A percentile compares a stretch with the other conserved stretches of the same genome.
Evolutionary conservation across 1,140 invertebrate genomes (phyloP).

Genomic region (Drosophila repleta): DNA sequence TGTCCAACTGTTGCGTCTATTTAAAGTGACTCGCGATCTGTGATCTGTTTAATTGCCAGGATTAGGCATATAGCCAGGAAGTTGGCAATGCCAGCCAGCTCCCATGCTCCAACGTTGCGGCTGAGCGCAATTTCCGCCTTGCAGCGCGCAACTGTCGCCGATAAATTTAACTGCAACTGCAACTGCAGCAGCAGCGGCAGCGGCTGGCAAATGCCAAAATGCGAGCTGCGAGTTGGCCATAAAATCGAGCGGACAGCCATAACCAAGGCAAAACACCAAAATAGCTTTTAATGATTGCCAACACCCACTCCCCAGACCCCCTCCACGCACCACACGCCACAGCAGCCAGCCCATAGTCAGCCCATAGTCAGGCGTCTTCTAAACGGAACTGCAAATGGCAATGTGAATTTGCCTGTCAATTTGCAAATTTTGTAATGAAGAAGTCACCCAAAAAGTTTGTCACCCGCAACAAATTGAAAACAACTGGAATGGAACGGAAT

Average conservation of each 20-base stretch:
- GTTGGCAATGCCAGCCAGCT: constrained; percentile 30
- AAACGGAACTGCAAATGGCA: constrained; percentile 67
- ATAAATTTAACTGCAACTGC: constrained; percentile 63
- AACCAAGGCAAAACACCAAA: constrained; percentile 31
- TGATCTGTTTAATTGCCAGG: constrained; percentile 64
- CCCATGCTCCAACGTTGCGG: constrained; percentile 45
- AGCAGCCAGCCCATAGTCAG: background rate
- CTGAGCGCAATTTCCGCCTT: constrained; percentile 72
- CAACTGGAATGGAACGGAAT: background rate
- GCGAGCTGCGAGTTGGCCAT: constrained; percentile 36
- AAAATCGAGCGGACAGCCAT: constrained; percentile 36
- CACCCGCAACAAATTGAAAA: constrained; percentile 17
- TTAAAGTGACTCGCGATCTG: constrained; percentile 33
- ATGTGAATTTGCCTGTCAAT: constrained; percentile 51
- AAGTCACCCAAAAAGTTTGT: constrained; percentile 28
- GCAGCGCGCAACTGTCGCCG: constrained; percentile 66
- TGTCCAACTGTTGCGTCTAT: constrained; percentile 40
- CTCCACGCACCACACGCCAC: constrained; percentile 5
- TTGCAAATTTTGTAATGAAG: constrained; percentile 44
- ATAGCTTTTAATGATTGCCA: constrained; percentile 57
- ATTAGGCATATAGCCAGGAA: constrained; percentile 60
- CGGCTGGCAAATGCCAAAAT: constrained; percentile 22
- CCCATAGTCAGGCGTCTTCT: constrained; percentile 9
- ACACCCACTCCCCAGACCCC: constrained; percentile 2
- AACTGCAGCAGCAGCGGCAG: no score